phyloP scores from a whole-genome alignment of 2,797 vertebrate species.

The Intellagama lesueurii region DNA sequence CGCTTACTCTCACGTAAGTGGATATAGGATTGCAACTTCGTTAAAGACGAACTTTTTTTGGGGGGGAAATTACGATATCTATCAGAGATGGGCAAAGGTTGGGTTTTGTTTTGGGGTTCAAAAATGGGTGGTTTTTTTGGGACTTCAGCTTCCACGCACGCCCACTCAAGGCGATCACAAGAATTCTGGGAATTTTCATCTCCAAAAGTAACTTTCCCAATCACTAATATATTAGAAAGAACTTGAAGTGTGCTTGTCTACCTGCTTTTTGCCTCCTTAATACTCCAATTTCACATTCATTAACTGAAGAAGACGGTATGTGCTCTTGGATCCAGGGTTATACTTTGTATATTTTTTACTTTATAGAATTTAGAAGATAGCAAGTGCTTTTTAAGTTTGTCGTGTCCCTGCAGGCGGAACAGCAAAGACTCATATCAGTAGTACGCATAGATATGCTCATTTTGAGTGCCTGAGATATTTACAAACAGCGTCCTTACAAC shows the following conservation, averaged over 20 bases:
- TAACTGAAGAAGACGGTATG: background rate
- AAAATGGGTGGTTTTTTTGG: no score
- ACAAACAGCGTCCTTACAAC: no score
- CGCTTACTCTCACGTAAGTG: background rate
- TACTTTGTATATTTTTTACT: background rate
- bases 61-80: no score
- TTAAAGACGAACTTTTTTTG: background rate
- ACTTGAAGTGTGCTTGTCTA: no score
- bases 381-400: background rate
- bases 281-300: background rate
- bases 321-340: background rate
- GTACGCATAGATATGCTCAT: background rate
- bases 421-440: background rate
- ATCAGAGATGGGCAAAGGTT: no score
- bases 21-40: background rate
- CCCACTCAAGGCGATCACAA: no score
- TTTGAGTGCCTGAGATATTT: background rate
- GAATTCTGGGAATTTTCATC: no score
- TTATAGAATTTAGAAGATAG: background rate
- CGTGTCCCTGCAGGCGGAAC: background rate
- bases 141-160: no score
- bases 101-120: no score
- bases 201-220: no score
- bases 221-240: background rate
- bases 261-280: background rate